These are phyloP conservation scores for Neosilurus mollespiculum DNA, from an alignment of 2,797 vertebrate genomes.

Conservation along the genomic window DNA sequence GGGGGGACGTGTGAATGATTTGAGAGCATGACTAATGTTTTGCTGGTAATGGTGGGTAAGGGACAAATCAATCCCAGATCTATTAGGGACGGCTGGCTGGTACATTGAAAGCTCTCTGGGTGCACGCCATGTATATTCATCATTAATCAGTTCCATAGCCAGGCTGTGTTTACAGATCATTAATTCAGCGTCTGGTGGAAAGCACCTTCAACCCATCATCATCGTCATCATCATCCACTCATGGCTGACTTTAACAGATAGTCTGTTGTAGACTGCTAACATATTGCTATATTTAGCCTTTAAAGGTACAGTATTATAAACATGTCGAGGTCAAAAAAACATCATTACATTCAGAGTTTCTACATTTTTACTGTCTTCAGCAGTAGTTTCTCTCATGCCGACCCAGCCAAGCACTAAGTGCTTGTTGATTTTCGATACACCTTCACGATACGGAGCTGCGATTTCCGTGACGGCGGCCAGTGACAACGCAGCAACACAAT, in stretches of 20 bases:
- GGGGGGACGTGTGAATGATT: neutral
- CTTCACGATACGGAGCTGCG: neutral
- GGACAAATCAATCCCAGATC: conserved; percentile 19
- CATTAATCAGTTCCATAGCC: conserved; percentile 16
- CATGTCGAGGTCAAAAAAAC: neutral
- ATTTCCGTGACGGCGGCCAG: neutral
- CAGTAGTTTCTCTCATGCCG: neutral
- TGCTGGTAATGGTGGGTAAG: conserved; percentile 11
- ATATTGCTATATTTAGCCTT: neutral
- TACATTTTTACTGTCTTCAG: neutral
- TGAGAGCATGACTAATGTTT: conserved; percentile 12
- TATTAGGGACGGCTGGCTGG: neutral
- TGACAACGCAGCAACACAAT: neutral
- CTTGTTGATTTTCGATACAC: neutral
- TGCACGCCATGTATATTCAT: conserved; percentile 22
- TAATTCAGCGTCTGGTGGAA: conserved; percentile 14
- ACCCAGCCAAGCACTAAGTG: neutral
- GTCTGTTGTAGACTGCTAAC: neutral
- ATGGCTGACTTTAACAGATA: neutral
- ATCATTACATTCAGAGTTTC: neutral
- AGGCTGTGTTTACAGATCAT: conserved; percentile 22
- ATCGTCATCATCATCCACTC: conserved; percentile 9
- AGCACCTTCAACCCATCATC: conserved; percentile 7
- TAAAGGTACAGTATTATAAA: neutral
- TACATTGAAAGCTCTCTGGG: neutral